These are phyloP conservation scores for Agrypnus murinus DNA, from an alignment of 2,888 invertebrate genomes.

Conservation along the genomic window DNA sequence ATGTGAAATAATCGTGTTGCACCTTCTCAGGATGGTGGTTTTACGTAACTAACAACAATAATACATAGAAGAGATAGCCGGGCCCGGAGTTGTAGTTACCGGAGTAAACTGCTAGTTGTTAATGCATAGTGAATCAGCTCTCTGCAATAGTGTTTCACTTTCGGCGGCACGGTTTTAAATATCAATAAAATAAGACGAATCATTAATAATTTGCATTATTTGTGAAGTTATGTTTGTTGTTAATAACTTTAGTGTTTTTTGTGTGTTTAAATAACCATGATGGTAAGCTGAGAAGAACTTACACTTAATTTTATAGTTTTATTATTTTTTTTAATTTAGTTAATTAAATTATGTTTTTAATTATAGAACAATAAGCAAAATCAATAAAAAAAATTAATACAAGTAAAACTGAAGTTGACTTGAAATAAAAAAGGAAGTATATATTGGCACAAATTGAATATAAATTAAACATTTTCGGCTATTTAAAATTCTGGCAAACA, in stretches of 20 bases:
- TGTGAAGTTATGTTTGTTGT: slow-evolving; percentile 11
- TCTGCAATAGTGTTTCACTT: slow-evolving; percentile 15
- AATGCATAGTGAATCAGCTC: slow-evolving; percentile 15
- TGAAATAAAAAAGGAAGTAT: too few species aligned
- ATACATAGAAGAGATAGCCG: slow-evolving; percentile 19
- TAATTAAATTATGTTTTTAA: too few species aligned
- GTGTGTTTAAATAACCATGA: background rate
- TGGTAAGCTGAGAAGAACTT: slow-evolving; percentile 23
- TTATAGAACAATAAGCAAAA: too few species aligned
- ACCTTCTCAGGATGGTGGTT: slow-evolving; percentile 23
- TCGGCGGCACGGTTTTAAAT: slow-evolving; percentile 16
- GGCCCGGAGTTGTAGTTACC: too few species aligned
- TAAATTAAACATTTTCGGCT: too few species aligned
- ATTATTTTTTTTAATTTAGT: too few species aligned
- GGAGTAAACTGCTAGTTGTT: slow-evolving; percentile 22
- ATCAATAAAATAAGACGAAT: slow-evolving; percentile 11
- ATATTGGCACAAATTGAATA: too few species aligned
- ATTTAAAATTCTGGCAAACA: too few species aligned
- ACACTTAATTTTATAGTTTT: too few species aligned
- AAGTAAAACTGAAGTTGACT: too few species aligned
- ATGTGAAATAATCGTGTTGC: too few species aligned
- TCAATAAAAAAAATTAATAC: too few species aligned
- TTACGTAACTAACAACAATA: slow-evolving; percentile 10
- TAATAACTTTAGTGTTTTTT: background rate
- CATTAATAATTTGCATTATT: slow-evolving; percentile 7